Conservation (phyloP, 2,888 invertebrate species). For the Microplitis deprimator region DNA sequence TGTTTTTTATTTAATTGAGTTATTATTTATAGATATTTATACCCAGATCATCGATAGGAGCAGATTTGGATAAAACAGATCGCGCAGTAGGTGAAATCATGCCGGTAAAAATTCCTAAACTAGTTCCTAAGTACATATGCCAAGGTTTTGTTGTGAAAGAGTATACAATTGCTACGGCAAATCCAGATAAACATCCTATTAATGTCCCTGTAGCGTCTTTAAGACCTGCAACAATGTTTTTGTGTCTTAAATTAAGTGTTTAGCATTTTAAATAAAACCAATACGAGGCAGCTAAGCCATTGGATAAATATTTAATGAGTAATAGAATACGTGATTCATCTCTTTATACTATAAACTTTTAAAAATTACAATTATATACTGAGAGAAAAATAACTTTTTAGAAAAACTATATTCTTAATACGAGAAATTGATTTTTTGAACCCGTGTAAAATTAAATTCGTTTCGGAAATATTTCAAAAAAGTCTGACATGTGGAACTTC, state of each 20-base stretch:
- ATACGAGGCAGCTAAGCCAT: too few relatives aligned
- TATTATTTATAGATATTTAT: slow-evolving; percentile 39
- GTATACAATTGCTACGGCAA: slow-evolving; percentile 49
- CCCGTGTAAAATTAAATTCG: too few relatives aligned
- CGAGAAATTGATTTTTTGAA: too few relatives aligned
- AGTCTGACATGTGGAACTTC: too few relatives aligned
- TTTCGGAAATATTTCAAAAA: too few relatives aligned
- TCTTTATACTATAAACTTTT: too few relatives aligned
- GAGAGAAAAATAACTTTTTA: too few relatives aligned
- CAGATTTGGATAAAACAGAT: slow-evolving; percentile 76
- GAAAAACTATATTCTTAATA: too few relatives aligned
- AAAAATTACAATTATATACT: too few relatives aligned
- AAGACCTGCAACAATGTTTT: slow-evolving; percentile 48
- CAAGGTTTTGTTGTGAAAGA: slow-evolving; percentile 61
- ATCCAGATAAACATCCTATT: slow-evolving; percentile 51
- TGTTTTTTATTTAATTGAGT: background rate
- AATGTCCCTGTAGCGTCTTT: slow-evolving; percentile 57
- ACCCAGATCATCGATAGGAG: slow-evolving; percentile 76
- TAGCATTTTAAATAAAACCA: too few relatives aligned
- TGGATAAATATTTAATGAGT: too few relatives aligned
- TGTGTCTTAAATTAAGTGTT: background rate
- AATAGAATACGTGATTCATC: too few relatives aligned
- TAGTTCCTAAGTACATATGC: slow-evolving; percentile 71
- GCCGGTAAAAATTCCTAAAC: slow-evolving; percentile 73
- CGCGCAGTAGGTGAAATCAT: slow-evolving; percentile 75